Base-by-base conservation (phyloP, 64 coral and sea anemone genomes). In the Montipora capricornis region DNA sequence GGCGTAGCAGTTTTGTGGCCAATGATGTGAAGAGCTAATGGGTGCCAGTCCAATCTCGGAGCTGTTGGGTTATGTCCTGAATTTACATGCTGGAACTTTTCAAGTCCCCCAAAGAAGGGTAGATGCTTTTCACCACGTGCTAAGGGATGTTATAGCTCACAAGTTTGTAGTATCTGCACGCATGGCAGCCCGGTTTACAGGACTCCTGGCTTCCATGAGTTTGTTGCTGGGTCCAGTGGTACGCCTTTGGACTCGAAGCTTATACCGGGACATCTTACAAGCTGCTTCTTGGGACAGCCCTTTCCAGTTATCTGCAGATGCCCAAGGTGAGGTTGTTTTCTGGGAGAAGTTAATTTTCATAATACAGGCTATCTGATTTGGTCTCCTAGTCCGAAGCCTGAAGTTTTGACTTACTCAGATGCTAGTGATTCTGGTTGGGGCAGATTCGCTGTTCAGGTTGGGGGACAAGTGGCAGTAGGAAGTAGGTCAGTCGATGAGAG, bases 191-290 rank as follows among this genome's bases (percentile, higher is more conserved):
- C 58, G 45, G 12, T 57, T 94, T 61, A 88, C 92, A 69, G 61
- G 92, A 44, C 70, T 68, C 13, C 68, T 90, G 80, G 88, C 90
- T 53, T 95, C 93, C 13, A 95, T 95, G 93, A 69, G 7, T 64
- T 75, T 95, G 73, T 88, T 82, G 13, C 22, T 91, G 14, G 93
- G 93, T 19, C 93, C 88, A 17, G 87, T 95, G 20, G 93, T 87
- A 50, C 74, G 61, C 17, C 74, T 95, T 3, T 87, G 87, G 87
- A 90, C 73, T 47, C 13, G 80, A 14, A 45, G 22, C 44, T 47
- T 95, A 17, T 90, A 83, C 49, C 37, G 45, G 46, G 69, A 82
- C 29, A 77, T 90, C 24, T 47, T 45, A 2, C n/a, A 83, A 44
- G 68, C 69, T 8, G 44, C 57, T 45, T 89, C 50, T 17, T 94